These are phyloP conservation scores for Suricata suricatta DNA, from an alignment of 2,113 vertebrate species.

Conservation along the genomic window DNA sequence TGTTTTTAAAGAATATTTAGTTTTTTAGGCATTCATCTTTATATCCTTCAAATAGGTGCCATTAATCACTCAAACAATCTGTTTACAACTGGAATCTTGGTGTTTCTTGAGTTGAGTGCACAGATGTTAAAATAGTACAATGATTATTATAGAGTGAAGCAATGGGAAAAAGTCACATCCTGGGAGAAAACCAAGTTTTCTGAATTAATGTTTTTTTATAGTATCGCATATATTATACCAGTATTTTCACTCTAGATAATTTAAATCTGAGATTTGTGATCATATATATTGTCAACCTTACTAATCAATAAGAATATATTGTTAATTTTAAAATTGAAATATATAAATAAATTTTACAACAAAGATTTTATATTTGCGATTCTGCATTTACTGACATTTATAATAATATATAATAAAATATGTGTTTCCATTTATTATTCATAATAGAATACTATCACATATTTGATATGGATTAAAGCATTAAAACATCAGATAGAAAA, in stretches of 20 bases:
- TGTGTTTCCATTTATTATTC: slow-evolving; percentile 63
- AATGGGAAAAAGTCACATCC: background rate
- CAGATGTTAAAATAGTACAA: background rate
- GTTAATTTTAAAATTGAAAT: slow-evolving; percentile 49
- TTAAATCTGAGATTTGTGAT: slow-evolving; percentile 38
- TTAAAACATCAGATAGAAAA: slow-evolving; percentile 24
- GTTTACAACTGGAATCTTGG: background rate
- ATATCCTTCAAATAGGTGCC: background rate
- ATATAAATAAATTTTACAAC: slow-evolving; percentile 45
- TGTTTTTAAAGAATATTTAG: background rate
- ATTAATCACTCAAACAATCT: background rate
- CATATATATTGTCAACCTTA: background rate
- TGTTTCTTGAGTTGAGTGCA: background rate
- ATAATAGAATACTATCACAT: slow-evolving; percentile 24
- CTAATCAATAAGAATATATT: slow-evolving; percentile 52
- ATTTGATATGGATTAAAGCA: slow-evolving; percentile 56
- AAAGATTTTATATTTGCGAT: slow-evolving; percentile 8
- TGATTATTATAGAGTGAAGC: background rate
- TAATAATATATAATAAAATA: slow-evolving; percentile 61
- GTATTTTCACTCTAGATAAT: background rate
- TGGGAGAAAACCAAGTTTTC: background rate
- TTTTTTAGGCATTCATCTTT: background rate
- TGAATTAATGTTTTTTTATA: background rate
- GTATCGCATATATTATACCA: background rate
- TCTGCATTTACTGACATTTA: slow-evolving; percentile 18